These are phyloP conservation scores for Melozone crissalis DNA, from an alignment of 2,113 vertebrate species.

Conservation along the genomic window DNA sequence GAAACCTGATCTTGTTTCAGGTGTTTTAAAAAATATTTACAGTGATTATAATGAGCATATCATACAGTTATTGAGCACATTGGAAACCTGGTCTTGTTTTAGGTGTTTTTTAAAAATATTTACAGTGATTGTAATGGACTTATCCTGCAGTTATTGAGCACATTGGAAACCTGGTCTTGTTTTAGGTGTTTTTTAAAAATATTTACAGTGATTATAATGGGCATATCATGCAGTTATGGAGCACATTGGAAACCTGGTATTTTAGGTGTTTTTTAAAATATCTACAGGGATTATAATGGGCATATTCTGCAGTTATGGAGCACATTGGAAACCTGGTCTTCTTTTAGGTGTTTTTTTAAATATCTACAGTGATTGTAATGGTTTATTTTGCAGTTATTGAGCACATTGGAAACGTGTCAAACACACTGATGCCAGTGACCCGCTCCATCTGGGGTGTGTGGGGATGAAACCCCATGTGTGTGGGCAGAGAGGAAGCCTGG, in stretches of 20 bases:
- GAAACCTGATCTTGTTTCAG: neutral
- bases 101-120: neutral
- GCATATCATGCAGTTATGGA: neutral
- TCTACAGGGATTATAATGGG: too few species aligned
- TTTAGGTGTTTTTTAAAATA: too few species aligned
- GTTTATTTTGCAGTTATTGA: neutral
- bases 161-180: neutral
- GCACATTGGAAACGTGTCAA: neutral
- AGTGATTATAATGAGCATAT: too few species aligned
- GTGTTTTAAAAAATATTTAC: too few species aligned
- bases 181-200: neutral
- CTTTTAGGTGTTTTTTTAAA: neutral
- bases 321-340: too few species aligned
- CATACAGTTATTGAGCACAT: too few species aligned
- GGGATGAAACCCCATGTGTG: fast-evolving
- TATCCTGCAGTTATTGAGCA: neutral
- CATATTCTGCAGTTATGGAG: too few species aligned
- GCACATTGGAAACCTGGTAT: fast-evolving
- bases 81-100: neutral
- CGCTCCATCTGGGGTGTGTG: neutral
- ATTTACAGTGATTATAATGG: neutral
- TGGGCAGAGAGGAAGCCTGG: neutral
- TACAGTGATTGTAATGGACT: neutral
- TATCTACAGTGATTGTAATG: neutral
- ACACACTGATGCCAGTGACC: neutral